Base-by-base conservation (phyloP, 2,797 vertebrate species). In the Clarias pachynema region DNA sequence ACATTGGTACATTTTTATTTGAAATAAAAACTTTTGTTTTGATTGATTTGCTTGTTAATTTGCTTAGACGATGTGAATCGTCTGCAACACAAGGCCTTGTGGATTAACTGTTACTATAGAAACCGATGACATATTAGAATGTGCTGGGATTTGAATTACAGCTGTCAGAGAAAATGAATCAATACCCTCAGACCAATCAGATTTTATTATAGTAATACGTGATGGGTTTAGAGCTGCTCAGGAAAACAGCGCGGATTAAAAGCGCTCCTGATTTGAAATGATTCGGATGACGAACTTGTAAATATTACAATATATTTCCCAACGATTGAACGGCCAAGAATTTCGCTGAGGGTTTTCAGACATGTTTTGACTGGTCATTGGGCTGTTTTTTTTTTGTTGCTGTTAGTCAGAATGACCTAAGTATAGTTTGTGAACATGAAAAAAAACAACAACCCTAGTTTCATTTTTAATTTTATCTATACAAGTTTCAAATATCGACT, bases 351-450 rank as follows among this genome's bases (percentile, higher is more conserved):
- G 15, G 79, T 22, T 80, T 66, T 65, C 79, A 31, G 40, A 53
- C 40, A 26, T 79, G 79, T 80, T 79, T 80, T 66, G 62, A 80
- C 62, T 80, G n/a, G 78, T 22, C 62, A 44, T 49, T 29, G 4
- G 18, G 40, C 59, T 63, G 57, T 53, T 31, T 37, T 77, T 59
- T 37, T 37, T 37, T 37, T 34, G 34, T 18, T 69, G 34, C 63
- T 79, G 59, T 79, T 37, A 44, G 1, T 79, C 22, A 44, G 34
- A 62, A 26, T 62, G 31, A 34, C 18, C 12, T 31, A 37, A 24
- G 56, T 22, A 15, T n/a, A 9, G 29, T 44, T 62, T 60, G 20
- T 18, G 14, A n/a, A 62, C 34, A 26, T 15, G 5, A 53, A 53
- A 56, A 74, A 18, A 40, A 69, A 70, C 2, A 40, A 5, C 37